A percentile compares a stretch with the other conserved stretches of the same genome.
Conservation (phyloP, 2,797 vertebrate genomes). For the Macroramphosus scolopax region DNA sequence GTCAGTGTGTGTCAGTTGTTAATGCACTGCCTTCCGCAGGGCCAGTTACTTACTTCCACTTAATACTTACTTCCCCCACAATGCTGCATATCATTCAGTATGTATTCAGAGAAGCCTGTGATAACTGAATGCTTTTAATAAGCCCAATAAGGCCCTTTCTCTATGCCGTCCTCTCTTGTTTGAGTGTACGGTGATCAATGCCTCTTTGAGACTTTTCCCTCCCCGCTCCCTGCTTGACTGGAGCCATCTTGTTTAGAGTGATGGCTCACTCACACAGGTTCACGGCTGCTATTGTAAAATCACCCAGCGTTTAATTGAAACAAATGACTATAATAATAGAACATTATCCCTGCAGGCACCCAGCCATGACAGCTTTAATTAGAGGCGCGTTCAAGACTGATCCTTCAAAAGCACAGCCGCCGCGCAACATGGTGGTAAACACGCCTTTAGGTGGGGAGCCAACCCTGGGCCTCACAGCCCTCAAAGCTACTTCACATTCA, state of each 20-base stretch:
- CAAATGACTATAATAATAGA: conserved; percentile 99
- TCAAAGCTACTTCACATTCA: conserved; percentile 74
- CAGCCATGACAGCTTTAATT: conserved; percentile 99
- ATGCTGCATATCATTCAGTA: conserved; percentile 2
- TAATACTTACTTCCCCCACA: neutral
- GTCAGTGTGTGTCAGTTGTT: conserved; percentile 5
- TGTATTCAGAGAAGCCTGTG: neutral
- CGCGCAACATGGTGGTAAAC: conserved; percentile 73
- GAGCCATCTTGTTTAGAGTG: conserved; percentile 97
- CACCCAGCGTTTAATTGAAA: conserved; percentile 99
- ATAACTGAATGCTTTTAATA: conserved; percentile 22
- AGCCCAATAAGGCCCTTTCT: neutral
- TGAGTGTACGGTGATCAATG: conserved; percentile 44
- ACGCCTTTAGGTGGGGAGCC: conserved; percentile 68
- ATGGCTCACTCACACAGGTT: conserved; percentile 95
- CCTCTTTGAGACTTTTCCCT: conserved; percentile 36
- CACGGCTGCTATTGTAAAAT: conserved; percentile 99
- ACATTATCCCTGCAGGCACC: conserved; percentile 99
- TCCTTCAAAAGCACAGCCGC: conserved; percentile 88
- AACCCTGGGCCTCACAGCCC: conserved; percentile 55
- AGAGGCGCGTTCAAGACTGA: conserved; percentile 95
- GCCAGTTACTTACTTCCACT: neutral
- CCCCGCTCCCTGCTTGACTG: conserved; percentile 71
- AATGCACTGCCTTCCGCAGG: conserved; percentile 18
- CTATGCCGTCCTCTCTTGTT: conserved; percentile 12